A percentile compares a stretch with the other conserved stretches of the same genome.
phyloP scores from a whole-genome alignment of 2,113 vertebrate species.

The Apus apus region DNA sequence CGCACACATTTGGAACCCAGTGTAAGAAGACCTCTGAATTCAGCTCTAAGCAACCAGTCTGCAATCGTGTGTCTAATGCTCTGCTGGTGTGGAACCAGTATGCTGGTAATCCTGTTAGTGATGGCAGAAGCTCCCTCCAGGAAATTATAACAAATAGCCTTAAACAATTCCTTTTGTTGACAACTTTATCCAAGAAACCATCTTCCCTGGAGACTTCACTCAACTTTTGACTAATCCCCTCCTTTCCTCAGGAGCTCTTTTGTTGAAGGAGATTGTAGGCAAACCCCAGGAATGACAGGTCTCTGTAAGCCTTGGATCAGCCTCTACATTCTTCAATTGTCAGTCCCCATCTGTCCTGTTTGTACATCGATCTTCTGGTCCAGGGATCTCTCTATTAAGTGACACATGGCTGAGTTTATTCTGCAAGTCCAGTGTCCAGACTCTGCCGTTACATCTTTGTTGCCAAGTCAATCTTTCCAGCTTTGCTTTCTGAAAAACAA shows the following conservation, averaged over 20 bases:
- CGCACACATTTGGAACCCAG: constrained; percentile 34
- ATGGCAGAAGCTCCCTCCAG: constrained; percentile 53
- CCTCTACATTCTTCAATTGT: constrained; percentile 62
- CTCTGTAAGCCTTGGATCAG: constrained; percentile 54
- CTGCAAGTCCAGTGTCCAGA: constrained; percentile 26
- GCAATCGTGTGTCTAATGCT: constrained; percentile 48
- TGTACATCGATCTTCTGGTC: constrained; percentile 56
- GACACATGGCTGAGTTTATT: constrained; percentile 40
- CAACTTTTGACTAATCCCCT: constrained; percentile 72
- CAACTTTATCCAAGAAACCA: constrained; percentile 74
- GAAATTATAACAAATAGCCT: constrained; percentile 70
- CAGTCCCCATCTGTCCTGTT: constrained; percentile 60
- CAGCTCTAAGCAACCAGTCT: constrained; percentile 50
- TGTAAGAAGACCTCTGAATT: constrained; percentile 37
- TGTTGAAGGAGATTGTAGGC: constrained; percentile 64
- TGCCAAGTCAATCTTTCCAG: constrained; percentile 61
- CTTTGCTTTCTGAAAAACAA: constrained; percentile 47
- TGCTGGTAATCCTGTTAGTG: constrained; percentile 66
- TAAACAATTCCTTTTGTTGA: constrained; percentile 74
- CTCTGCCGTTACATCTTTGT: background rate
- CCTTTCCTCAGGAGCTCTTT: constrained; percentile 70
- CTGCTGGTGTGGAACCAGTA: constrained; percentile 49
- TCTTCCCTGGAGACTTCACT: constrained; percentile 72
- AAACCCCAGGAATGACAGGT: constrained; percentile 59
- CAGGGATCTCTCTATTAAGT: constrained; percentile 60